Percentiles rank a stretch among this genome's conserved stretches.
phyloP scores from a whole-genome alignment of 2,797 vertebrate species.

The Calcarius lapponicus region DNA sequence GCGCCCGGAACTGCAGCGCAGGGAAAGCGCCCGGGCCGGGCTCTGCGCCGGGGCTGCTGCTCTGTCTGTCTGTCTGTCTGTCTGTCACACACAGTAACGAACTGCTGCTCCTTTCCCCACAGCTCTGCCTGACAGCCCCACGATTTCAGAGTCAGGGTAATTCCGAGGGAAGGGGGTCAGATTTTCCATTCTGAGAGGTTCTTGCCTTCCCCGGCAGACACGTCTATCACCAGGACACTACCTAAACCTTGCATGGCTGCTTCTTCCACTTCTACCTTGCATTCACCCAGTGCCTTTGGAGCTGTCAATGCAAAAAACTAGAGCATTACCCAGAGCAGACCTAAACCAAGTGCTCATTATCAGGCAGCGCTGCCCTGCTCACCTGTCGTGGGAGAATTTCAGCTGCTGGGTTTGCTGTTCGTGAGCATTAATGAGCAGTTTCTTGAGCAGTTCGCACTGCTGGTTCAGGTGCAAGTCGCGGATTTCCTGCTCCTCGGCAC shows the following conservation, averaged over 20 bases:
- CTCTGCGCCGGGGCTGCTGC: no score
- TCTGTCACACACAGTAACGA: no score
- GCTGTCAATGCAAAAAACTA: not conserved
- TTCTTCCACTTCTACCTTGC: not conserved
- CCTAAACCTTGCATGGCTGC: not conserved
- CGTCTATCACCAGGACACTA: not conserved
- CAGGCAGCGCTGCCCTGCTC: not conserved
- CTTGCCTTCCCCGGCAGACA: not conserved
- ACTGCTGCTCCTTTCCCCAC: not conserved
- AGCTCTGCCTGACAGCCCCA: accelerated
- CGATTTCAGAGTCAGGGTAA: accelerated
- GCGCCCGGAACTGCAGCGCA: not conserved
- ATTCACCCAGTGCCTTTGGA: not conserved
- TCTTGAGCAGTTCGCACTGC: constrained; percentile 93
- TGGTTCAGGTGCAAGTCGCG: constrained; percentile 91
- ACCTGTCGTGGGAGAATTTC: constrained; percentile 95
- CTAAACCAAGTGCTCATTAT: not conserved
- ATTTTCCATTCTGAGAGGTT: not conserved
- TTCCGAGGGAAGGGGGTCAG: not conserved
- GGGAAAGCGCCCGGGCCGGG: not conserved
- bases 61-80: not conserved
- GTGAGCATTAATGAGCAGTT: constrained; percentile 86
- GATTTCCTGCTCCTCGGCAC: constrained; percentile 90
- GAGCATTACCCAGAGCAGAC: not conserved
- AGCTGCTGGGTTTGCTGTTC: constrained; percentile 94